phyloP scores from a whole-genome alignment of 2,888 invertebrate genomes.

The Dryadula phaetusa region DNA sequence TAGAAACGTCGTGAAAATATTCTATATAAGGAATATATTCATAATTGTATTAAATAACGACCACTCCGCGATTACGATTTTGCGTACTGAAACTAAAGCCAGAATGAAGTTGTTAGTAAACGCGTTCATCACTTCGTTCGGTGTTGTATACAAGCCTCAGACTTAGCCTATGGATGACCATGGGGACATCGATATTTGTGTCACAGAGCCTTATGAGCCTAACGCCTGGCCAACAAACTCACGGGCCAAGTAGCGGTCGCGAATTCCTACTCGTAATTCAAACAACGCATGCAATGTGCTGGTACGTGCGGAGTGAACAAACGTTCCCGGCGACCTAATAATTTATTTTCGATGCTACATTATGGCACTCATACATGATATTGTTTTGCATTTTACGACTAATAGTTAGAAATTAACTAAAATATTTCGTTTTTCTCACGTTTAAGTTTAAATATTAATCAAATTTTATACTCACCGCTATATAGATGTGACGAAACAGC shows the following conservation, averaged over 20 bases:
- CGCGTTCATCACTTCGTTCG: slow-evolving; percentile 72
- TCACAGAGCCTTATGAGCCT: slow-evolving; percentile 63
- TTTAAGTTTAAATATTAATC: neutral
- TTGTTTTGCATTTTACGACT: slow-evolving; percentile 36
- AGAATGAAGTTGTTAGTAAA: slow-evolving; percentile 67
- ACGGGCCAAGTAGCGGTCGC: slow-evolving; percentile 82
- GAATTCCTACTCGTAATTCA: slow-evolving; percentile 82
- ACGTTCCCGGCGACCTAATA: slow-evolving; percentile 79
- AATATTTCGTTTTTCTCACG: neutral
- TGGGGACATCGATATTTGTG: slow-evolving; percentile 75
- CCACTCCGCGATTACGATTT: slow-evolving; percentile 70
- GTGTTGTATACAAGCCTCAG: slow-evolving; percentile 59
- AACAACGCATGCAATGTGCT: slow-evolving; percentile 64
- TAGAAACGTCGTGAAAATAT: slow-evolving; percentile 39
- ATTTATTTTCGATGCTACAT: slow-evolving; percentile 64
- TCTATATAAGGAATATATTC: neutral
- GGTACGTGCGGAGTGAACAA: slow-evolving; percentile 75
- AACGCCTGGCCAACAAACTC: slow-evolving; percentile 50
- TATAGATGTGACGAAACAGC: slow-evolving; percentile 55
- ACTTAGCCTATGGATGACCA: slow-evolving; percentile 58
- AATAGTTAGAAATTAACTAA: slow-evolving; percentile 36
- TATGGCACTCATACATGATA: slow-evolving; percentile 53
- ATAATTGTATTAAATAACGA: slow-evolving; percentile 59
- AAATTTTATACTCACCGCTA: slow-evolving; percentile 71
- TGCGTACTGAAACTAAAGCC: slow-evolving; percentile 74